Evolutionary conservation across 1,140 invertebrate species (phyloP).

Genomic region (Drosophila sproati): DNA sequence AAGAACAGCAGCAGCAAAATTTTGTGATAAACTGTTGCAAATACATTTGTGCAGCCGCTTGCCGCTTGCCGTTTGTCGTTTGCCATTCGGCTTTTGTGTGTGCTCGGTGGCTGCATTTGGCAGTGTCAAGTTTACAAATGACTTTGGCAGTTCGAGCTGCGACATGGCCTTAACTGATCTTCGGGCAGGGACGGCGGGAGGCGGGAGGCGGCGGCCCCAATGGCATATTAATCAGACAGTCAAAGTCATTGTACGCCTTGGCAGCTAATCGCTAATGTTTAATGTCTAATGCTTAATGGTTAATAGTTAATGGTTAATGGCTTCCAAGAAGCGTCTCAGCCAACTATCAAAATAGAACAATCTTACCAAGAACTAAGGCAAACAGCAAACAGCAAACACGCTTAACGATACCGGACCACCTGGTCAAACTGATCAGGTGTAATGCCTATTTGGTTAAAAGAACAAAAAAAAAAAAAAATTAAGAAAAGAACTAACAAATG

Average conservation of each 20-base stretch:
- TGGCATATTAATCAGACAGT: conserved; percentile 69
- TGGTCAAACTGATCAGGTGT: conserved; percentile 51
- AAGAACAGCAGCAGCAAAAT: conserved; percentile 40
- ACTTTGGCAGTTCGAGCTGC: conserved; percentile 65
- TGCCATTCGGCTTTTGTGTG: conserved; percentile 18
- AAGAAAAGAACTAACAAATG: conserved; percentile 55
- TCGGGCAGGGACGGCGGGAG: conserved; percentile 3
- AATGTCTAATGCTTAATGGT: conserved; percentile 31
- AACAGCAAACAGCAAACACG: background rate
- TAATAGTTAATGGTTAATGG: conserved; percentile 45
- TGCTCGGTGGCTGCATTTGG: conserved; percentile 52
- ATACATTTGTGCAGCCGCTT: conserved; percentile 73
- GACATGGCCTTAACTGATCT: conserved; percentile 71
- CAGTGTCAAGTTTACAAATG: conserved; percentile 83
- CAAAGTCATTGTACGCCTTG: conserved; percentile 67
- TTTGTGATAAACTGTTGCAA: conserved; percentile 77
- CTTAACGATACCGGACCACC: conserved; percentile 50
- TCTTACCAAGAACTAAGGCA: conserved; percentile 61
- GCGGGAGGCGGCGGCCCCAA: background rate
- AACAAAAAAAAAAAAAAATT: too few species aligned
- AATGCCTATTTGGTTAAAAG: conserved; percentile 13
- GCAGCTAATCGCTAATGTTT: conserved; percentile 40
- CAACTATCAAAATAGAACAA: conserved; percentile 78
- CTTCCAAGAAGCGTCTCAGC: conserved; percentile 56
- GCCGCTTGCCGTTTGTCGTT: conserved; percentile 18